Evolutionary conservation across 2,113 vertebrate species (phyloP), one percentile per base, ranked within the genome.

Genomic region (Ivindomyrus marchei): DNA sequence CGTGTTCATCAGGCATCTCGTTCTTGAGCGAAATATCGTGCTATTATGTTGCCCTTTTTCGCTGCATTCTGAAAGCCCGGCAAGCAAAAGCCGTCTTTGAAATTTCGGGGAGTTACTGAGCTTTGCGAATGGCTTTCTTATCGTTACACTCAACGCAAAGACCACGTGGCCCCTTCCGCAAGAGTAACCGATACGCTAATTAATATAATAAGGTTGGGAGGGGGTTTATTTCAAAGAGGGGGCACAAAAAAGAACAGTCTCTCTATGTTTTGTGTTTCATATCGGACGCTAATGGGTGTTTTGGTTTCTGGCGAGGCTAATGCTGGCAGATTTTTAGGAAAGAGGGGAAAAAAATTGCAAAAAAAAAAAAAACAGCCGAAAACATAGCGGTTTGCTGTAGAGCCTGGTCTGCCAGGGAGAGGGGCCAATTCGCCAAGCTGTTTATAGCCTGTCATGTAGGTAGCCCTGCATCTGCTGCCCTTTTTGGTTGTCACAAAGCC

Each of bases 401-500:
- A 58, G 52, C 87, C 56, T 66, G 1, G 15, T n/a, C 19, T 19
- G 53, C 56, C 53, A 88, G 87, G 53, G 53, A 46, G 56, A 66
- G 56, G 4, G 39, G 87, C 56, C 56, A 88, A n/a, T 66, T 42
- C 10, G 4, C 19, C 87, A 88, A 88, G 87, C 87, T 88, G 87
- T 88, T 88, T 46, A 66, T 88, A 58, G 36, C 53, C n/a, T 7
- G 27, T 31, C 11, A 21, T 36, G 39, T 46, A 66, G 87, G 87
- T 66, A 45, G 87, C 19, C 52, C 56, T 24, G 39, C 56, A 42
- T 45, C 56, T 88, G 56, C 52, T 58, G 87, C 52, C 56, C 53
- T 66, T 88, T 46, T 66, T 17, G 56, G 39, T 46, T 87, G n/a
- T 62, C 39, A 45, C 31, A 53, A 62, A 19, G 36, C 53, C 53